phyloP scores from a whole-genome alignment of 2,888 invertebrate species.

The Criorhina ranunculi region DNA sequence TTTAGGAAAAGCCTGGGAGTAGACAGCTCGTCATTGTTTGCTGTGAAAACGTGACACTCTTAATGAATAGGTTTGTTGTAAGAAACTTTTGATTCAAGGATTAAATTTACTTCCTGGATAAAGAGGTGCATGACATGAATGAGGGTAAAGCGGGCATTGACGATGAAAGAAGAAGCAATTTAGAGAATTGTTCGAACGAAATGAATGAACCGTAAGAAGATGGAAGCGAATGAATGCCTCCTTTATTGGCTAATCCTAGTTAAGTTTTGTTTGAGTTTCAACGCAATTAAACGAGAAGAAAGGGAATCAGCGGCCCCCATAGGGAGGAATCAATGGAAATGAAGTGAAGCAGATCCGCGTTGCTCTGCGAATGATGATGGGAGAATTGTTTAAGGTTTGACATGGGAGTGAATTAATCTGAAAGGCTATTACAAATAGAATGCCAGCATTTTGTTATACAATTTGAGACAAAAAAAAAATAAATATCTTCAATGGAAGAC shows the following conservation, averaged over 20 bases:
- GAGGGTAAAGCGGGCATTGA: not conserved
- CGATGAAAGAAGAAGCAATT: conserved; percentile 14
- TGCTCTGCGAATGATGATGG: not conserved
- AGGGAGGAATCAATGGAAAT: conserved; percentile 3
- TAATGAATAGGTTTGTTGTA: conserved; percentile 2
- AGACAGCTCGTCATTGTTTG: conserved; percentile 27
- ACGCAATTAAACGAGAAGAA: conserved; percentile 19
- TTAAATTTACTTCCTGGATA: conserved; percentile 18
- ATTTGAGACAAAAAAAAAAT: not conserved
- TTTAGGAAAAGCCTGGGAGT: not conserved
- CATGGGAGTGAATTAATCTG: not conserved
- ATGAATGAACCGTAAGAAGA: conserved; percentile 1
- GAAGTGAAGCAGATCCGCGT: conserved; percentile 1
- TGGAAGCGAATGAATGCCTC: conserved; percentile 11
- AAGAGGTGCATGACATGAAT: conserved; percentile 1
- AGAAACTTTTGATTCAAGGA: not conserved
- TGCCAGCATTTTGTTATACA: not conserved
- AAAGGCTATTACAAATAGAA: not conserved
- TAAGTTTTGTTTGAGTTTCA: conserved; percentile 2
- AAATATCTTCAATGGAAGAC: not conserved
- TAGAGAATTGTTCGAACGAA: conserved; percentile 11
- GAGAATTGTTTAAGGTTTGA: not conserved
- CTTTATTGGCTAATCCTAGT: conserved; percentile 5
- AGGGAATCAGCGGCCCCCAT: conserved; percentile 13
- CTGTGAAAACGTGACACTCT: conserved; percentile 21